Conservation (phyloP, 1,140 invertebrate genomes). For the Lepidurus apus region DNA sequence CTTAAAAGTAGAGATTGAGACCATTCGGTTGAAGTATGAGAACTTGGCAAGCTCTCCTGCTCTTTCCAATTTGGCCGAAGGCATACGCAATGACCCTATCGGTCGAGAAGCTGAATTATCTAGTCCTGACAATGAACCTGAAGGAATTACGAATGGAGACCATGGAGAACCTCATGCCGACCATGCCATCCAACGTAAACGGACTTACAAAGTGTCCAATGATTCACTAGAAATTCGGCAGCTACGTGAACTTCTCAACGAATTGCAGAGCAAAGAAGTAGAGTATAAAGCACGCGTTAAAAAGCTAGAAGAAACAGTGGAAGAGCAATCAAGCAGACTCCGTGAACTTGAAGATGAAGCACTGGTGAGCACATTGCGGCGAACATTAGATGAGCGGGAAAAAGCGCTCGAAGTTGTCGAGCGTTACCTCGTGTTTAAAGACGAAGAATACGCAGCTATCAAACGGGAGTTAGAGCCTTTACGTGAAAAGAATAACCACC, state of each 20-base stretch:
- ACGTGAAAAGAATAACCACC: conserved; percentile 25
- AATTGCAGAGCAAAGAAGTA: conserved; percentile 35
- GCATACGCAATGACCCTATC: conserved; percentile 18
- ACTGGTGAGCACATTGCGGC: not conserved
- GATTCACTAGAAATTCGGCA: conserved; percentile 32
- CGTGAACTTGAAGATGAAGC: not conserved
- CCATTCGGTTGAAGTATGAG: not conserved
- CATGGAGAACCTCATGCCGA: conserved; percentile 19
- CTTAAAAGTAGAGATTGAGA: conserved; percentile 20
- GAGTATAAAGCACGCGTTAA: conserved; percentile 31
- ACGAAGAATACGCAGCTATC: conserved; percentile 27
- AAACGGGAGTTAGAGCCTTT: conserved; percentile 29
- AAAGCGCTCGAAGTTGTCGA: not conserved
- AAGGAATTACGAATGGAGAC: conserved; percentile 23
- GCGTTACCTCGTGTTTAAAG: conserved; percentile 5
- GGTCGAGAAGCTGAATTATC: conserved; percentile 27
- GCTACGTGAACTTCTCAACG: conserved; percentile 25
- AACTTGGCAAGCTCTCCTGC: not conserved
- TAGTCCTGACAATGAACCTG: conserved; percentile 20
- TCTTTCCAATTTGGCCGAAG: conserved; percentile 20
- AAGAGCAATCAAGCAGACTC: not conserved
- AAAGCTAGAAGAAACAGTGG: conserved; percentile 25
- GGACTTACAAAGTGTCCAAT: conserved; percentile 35
- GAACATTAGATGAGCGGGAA: not conserved
- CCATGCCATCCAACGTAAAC: conserved; percentile 27